Conservation (phyloP, 1,140 invertebrate species). For the Platorchestia sp. region DNA sequence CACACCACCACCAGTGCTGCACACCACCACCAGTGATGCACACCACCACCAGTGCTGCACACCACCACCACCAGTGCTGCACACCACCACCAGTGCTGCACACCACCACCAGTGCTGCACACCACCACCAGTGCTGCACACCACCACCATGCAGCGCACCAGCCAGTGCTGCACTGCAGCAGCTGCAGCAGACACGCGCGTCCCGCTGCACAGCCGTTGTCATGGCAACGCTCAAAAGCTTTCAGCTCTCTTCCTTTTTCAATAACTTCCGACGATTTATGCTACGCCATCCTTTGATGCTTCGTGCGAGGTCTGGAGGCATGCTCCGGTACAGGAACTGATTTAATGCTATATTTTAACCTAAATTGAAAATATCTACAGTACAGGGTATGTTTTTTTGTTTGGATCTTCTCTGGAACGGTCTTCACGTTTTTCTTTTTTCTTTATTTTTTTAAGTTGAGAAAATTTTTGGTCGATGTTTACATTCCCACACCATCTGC, state of each 20-base stretch:
- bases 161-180: not conserved
- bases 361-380: not conserved
- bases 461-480: too few species aligned
- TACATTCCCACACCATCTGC: too few species aligned
- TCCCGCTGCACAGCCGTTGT: not conserved
- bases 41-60: too few species aligned
- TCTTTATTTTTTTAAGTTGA: too few species aligned
- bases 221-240: conserved; percentile 15
- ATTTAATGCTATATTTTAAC: not conserved
- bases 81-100: too few species aligned
- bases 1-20: too few species aligned
- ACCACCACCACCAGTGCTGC: too few species aligned
- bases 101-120: too few species aligned
- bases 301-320: not conserved
- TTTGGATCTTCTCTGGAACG: not conserved
- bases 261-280: not conserved
- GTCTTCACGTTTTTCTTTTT: not conserved
- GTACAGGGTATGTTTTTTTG: not conserved
- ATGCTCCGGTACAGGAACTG: not conserved
- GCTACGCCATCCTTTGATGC: not conserved
- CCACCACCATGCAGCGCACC: not conserved
- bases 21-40: too few species aligned
- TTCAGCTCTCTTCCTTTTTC: not conserved
- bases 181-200: not conserved
- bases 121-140: too few species aligned